Conservation (phyloP, 2,797 vertebrate genomes). For the Smutsia gigantea region DNA sequence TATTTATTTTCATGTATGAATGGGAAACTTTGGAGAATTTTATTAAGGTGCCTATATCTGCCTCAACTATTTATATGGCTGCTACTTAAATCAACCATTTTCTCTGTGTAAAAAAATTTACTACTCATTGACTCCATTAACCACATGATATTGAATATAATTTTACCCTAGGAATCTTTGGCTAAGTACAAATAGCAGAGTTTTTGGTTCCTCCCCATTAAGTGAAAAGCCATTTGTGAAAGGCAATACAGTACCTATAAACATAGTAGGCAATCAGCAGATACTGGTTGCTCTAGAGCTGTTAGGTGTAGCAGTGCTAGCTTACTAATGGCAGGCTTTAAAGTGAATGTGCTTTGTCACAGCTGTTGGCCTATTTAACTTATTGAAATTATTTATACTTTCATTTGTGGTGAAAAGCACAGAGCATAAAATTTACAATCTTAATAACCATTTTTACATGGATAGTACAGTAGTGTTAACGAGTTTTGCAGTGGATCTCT, state of each 20-base stretch:
- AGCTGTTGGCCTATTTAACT: neutral
- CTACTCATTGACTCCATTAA: neutral
- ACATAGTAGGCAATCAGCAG: neutral
- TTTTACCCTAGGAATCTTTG: conserved; percentile 13
- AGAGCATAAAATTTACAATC: neutral
- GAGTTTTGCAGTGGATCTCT: neutral
- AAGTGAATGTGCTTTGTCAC: conserved; percentile 26
- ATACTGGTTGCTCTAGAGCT: neutral
- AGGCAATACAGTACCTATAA: neutral
- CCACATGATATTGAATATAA: neutral
- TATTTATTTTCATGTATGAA: conserved; percentile 22
- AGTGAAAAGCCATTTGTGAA: conserved; percentile 31
- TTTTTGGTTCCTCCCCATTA: conserved; percentile 5
- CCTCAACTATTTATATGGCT: neutral
- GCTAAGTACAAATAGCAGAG: neutral
- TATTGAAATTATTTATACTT: neutral
- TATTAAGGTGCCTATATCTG: conserved; percentile 4
- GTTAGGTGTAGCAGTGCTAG: neutral
- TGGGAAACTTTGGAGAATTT: conserved; percentile 35
- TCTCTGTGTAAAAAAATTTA: neutral
- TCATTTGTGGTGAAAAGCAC: neutral
- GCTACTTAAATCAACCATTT: conserved; percentile 29
- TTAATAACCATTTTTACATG: neutral
- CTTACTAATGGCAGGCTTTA: conserved; percentile 1
- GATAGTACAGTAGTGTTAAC: neutral